Percentiles rank a stretch among this genome's conserved stretches.
phyloP scores from a whole-genome alignment of 92 coral and sea anemone genomes.

The Ricordea florida region DNA sequence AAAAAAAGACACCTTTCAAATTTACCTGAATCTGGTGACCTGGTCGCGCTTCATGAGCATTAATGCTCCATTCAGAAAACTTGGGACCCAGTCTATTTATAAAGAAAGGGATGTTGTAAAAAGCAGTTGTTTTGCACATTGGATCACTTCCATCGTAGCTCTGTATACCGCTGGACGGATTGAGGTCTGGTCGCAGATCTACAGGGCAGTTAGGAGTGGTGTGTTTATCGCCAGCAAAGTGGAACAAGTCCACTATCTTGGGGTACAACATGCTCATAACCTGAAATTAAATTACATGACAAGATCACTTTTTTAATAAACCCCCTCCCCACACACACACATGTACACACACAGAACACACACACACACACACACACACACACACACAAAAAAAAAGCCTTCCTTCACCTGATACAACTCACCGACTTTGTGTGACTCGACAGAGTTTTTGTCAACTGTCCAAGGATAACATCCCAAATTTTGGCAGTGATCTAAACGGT shows the following conservation, averaged over 20 bases:
- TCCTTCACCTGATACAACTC: conserved; percentile 97
- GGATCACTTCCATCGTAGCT: conserved; percentile 64
- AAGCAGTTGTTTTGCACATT: conserved; percentile 32
- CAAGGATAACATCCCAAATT: conserved; percentile 90
- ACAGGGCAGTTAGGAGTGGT: conserved; percentile 77
- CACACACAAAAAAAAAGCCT: too few relatives aligned
- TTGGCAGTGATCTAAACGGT: too few relatives aligned
- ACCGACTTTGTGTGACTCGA: conserved; percentile 97
- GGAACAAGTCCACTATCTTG: conserved; percentile 63
- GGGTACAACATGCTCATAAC: conserved; percentile 76
- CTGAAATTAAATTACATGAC: conserved; percentile 13
- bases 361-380: too few relatives aligned
- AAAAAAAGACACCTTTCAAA: too few relatives aligned
- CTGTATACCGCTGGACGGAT: conserved; percentile 75
- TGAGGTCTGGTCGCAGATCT: conserved; percentile 55
- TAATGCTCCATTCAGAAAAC: conserved; percentile 73
- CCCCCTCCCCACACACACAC: too few relatives aligned
- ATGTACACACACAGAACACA: too few relatives aligned
- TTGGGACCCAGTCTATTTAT: conserved; percentile 63
- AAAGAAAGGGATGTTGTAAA: conserved; percentile 67
- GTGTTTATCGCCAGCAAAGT: conserved; percentile 68
- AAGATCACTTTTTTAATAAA: too few relatives aligned
- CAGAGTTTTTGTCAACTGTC: conserved; percentile 64
- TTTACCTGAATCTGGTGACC: conserved; percentile 80
- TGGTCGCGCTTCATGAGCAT: conserved; percentile 71